Percentiles rank a stretch among this genome's conserved stretches.
Conservation (phyloP, 2,113 vertebrate species). For the Azemiops feae region DNA sequence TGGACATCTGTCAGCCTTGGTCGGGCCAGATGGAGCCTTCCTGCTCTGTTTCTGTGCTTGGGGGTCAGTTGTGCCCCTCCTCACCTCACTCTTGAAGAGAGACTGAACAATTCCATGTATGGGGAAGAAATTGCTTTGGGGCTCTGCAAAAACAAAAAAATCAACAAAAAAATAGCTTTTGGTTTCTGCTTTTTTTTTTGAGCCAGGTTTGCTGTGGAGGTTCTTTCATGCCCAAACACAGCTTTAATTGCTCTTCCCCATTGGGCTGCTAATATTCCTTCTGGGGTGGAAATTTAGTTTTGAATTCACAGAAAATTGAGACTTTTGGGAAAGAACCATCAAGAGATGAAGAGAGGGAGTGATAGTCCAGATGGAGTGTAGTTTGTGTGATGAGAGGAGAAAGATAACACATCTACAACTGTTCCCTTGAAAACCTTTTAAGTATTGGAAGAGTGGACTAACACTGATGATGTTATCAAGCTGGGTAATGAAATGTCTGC, state of each 20-base stretch:
- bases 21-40: constrained; percentile 37
- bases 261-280: not conserved
- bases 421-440: not conserved
- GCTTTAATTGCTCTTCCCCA: not conserved
- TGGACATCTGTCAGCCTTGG: constrained; percentile 37
- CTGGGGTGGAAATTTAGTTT: not conserved
- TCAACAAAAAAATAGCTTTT: constrained; percentile 13
- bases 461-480: not conserved
- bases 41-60: constrained; percentile 27
- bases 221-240: not conserved
- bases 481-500: not conserved
- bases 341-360: not conserved
- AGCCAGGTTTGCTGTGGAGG: not conserved
- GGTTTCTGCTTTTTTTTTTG: constrained; percentile 9
- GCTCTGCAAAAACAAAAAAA: not conserved
- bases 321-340: not conserved
- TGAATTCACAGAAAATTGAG: not conserved
- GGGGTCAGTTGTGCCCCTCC: constrained; percentile 26
- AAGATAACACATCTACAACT: not conserved
- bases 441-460: not conserved
- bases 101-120: not conserved
- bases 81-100: not conserved
- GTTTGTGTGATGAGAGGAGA: not conserved
- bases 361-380: not conserved
- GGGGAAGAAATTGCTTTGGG: not conserved